Evolutionary conservation across 2,888 invertebrate species (phyloP), one percentile per base, ranked within the genome.

Genomic region (Sphaerophoria rueppellii): DNA sequence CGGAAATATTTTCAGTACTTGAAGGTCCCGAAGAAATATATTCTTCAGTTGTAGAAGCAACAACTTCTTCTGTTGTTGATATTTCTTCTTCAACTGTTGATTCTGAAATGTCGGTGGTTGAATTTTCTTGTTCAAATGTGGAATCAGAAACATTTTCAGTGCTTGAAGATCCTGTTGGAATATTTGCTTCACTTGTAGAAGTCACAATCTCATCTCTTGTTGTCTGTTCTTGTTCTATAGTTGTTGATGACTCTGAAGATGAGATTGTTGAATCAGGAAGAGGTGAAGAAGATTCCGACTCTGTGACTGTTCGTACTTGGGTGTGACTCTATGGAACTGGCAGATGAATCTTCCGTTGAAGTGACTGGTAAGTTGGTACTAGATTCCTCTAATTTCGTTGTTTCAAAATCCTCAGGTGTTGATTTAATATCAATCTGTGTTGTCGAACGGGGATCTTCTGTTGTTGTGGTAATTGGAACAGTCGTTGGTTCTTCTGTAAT

Each of bases 151-250:
- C 43, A 2, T 46, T 65, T 12, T 35, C 63, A 0, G 87, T 75
- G 34, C 43, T 7, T 6, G 43, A 11, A 4, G 43, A 9, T 4
- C 12, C 43, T 6, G 82, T 32, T 34, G 34, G 3, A 7, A 61
- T n/a, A 60, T 60, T 43, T 9, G 57, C 63, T 9, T 63, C 60
- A 16, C 78, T 78, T 74, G 61, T 55, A 1, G 11, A 46, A 11
- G 7, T n/a, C n/a, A 52, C 34, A 12, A 11, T 46, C 16, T 3
- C 24, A 32, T 65, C 35, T 5, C 73, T 43, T 0, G 76, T 40
- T 24, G 57, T 54, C 2, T 32, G 48, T 48, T 67, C 24, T 16
- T 46, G 61, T 4, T 57, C 77, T 34, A 52, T 14, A 0, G 81
- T 71, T 5, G 79, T 67, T 57, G 11, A 34, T 7, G 87, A 65